These are phyloP conservation scores for Pachyuromys duprasi DNA, from an alignment of 2,797 vertebrate species.

Conservation along the genomic window DNA sequence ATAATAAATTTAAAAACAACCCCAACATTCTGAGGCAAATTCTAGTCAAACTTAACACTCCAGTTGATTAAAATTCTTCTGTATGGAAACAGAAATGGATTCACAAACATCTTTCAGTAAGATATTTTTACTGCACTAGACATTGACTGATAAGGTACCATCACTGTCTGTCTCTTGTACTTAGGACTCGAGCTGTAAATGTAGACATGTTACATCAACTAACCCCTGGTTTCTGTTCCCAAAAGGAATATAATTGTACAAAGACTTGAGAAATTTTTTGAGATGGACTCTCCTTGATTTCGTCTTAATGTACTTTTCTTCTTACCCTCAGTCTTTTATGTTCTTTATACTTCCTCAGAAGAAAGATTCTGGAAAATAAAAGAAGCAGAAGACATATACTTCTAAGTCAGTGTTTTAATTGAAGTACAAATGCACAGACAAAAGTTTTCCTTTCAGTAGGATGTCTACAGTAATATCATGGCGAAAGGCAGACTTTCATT, in stretches of 20 bases:
- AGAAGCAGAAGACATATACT: background rate
- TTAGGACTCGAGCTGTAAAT: background rate
- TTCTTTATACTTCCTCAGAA: background rate
- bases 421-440: background rate
- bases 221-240: background rate
- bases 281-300: background rate
- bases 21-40: background rate
- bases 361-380: conserved; percentile 17
- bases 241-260: background rate
- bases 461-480: conserved; percentile 11
- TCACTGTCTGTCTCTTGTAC: background rate
- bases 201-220: background rate
- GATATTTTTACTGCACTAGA: background rate
- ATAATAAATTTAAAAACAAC: no score
- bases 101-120: background rate
- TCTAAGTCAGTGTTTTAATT: conserved; percentile 7
- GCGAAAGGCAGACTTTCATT: background rate
- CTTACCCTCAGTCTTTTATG: background rate
- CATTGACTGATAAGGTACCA: background rate
- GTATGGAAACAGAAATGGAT: background rate
- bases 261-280: conserved; percentile 1
- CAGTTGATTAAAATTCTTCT: background rate
- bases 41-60: background rate
- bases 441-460: background rate
- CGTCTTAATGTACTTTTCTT: background rate